phyloP scores from a whole-genome alignment of 2,113 vertebrate species.

The Aix galericulata region DNA sequence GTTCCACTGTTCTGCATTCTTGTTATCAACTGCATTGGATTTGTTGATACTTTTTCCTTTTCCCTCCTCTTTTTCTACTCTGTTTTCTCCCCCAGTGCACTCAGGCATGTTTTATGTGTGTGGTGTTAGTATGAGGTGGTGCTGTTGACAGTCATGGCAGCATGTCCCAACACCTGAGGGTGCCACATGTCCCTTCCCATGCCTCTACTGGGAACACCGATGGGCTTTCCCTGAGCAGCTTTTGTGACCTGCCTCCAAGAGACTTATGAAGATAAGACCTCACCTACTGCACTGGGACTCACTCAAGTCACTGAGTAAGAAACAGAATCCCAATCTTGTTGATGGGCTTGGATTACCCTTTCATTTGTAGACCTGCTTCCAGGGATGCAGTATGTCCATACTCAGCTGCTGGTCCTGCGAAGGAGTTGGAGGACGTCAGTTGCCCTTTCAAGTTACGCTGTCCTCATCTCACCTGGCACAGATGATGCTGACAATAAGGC shows the following conservation, averaged over 20 bases:
- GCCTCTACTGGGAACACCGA: rapidly evolving
- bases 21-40: not conserved
- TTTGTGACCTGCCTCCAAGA: not conserved
- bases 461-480: not conserved
- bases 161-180: no score
- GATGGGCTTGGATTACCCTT: not conserved
- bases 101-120: not conserved
- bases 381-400: not conserved
- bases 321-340: not conserved
- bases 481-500: not conserved
- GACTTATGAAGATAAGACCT: not conserved
- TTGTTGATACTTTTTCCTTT: not conserved
- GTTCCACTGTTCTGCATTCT: not conserved
- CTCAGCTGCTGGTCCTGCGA: not conserved
- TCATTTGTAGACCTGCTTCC: not conserved
- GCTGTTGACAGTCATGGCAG: not conserved
- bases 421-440: not conserved
- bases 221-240: not conserved
- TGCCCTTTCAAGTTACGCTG: not conserved
- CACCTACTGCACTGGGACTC: not conserved
- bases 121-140: rapidly evolving
- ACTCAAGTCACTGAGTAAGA: not conserved
- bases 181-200: not conserved
- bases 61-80: not conserved
- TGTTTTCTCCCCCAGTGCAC: not conserved